Conservation (phyloP, 2,797 vertebrate genomes). For the Uromys caudimaculatus region DNA sequence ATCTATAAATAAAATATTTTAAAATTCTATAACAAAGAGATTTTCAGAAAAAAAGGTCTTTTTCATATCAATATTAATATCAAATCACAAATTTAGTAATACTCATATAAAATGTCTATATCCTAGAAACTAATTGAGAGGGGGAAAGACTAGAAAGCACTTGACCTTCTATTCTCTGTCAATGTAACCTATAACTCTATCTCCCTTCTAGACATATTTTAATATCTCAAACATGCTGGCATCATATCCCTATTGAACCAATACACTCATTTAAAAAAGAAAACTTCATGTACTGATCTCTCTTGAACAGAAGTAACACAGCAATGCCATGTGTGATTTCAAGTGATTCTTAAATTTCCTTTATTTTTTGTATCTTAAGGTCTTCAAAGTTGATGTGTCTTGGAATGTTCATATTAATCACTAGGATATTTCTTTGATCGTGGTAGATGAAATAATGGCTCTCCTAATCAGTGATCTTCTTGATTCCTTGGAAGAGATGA, state of each 20-base stretch:
- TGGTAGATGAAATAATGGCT: background rate
- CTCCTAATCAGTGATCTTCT: background rate
- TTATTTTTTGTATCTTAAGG: background rate
- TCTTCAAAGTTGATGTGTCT: background rate
- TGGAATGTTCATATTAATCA: background rate
- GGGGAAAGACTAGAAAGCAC: no score
- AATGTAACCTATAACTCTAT: background rate
- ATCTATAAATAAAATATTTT: background rate
- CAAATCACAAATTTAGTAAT: background rate
- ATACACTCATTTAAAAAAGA: background rate
- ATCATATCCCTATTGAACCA: background rate
- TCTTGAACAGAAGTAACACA: background rate
- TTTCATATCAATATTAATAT: background rate
- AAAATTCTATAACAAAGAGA: background rate
- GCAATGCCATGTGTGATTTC: background rate
- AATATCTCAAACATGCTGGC: background rate
- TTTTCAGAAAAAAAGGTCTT: background rate
- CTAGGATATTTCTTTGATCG: background rate
- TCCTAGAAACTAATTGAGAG: background rate
- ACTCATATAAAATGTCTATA: background rate
- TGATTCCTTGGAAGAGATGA: no score
- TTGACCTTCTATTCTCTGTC: background rate
- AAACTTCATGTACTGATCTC: background rate
- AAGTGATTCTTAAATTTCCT: background rate
- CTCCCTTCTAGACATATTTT: background rate